Percentiles rank a stretch among this genome's conserved stretches.
Conservation (phyloP, 2,888 invertebrate species). For the Tuta absoluta region DNA sequence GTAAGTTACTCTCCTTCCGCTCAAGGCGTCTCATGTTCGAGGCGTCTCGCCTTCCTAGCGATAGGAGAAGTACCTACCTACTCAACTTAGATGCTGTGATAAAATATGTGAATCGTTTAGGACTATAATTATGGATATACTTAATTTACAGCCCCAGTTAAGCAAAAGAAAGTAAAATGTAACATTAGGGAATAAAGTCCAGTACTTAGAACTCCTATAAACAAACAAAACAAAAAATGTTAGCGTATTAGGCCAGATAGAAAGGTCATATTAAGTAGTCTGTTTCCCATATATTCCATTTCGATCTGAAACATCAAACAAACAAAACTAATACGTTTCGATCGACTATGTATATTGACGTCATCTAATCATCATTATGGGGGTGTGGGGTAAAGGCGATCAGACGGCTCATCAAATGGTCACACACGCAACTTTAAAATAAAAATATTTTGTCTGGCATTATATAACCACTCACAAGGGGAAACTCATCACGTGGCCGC, state of each 20-base stretch:
- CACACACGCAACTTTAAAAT: background rate
- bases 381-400: background rate
- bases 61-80: background rate
- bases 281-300: background rate
- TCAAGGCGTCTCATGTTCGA: constrained; percentile 42
- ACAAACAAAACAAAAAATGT: too few relatives aligned
- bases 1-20: constrained; percentile 56
- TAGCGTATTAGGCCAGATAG: too few relatives aligned
- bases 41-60: constrained; percentile 42
- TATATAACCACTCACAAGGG: background rate
- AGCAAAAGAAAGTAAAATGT: too few relatives aligned
- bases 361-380: background rate
- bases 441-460: background rate
- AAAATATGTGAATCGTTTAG: constrained; percentile 1
- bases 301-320: too few relatives aligned
- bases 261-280: too few relatives aligned
- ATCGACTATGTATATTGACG: background rate
- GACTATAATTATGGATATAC: background rate
- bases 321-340: too few relatives aligned
- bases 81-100: too few relatives aligned
- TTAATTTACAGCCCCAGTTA: too few relatives aligned
- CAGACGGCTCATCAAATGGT: constrained; percentile 3
- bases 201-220: too few relatives aligned
- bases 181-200: too few relatives aligned
- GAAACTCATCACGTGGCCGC: background rate